Evolutionary conservation across 2,113 vertebrate species (phyloP).

Genomic region (Corvus cornix): DNA sequence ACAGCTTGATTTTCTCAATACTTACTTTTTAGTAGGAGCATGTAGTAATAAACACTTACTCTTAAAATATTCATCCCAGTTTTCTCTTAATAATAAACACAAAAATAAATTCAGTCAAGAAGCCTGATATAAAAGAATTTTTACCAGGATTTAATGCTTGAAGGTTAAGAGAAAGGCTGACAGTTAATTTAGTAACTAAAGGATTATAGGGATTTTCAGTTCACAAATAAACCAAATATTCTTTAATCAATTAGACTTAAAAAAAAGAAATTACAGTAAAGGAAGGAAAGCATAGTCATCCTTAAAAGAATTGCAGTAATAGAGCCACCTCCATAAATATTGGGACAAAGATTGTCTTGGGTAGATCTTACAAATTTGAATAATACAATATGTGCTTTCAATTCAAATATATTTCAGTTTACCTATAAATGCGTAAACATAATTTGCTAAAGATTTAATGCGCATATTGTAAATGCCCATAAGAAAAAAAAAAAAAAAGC

Average conservation of each 20-base stretch:
- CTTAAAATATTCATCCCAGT: neutral
- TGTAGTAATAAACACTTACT: neutral
- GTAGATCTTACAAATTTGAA: neutral
- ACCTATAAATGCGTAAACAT: neutral
- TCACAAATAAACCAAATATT: neutral
- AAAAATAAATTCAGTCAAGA: neutral
- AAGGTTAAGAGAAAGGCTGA: neutral
- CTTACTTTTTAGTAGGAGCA: neutral
- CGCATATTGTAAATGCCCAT: accelerated
- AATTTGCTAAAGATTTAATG: neutral
- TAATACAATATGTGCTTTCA: neutral
- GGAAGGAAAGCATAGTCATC: accelerated
- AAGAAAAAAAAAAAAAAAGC: neutral
- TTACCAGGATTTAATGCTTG: neutral
- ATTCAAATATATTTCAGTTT: neutral
- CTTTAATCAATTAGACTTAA: neutral
- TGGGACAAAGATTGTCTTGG: neutral
- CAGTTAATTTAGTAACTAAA: neutral
- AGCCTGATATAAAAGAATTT: neutral
- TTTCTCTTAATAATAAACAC: neutral
- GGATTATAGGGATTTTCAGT: neutral
- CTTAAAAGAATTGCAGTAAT: neutral
- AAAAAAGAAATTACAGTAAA: neutral
- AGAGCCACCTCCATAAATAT: neutral
- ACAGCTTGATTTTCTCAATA: neutral